Conservation (phyloP, 2,113 vertebrate species). For the Corynorhinus townsendii region DNA sequence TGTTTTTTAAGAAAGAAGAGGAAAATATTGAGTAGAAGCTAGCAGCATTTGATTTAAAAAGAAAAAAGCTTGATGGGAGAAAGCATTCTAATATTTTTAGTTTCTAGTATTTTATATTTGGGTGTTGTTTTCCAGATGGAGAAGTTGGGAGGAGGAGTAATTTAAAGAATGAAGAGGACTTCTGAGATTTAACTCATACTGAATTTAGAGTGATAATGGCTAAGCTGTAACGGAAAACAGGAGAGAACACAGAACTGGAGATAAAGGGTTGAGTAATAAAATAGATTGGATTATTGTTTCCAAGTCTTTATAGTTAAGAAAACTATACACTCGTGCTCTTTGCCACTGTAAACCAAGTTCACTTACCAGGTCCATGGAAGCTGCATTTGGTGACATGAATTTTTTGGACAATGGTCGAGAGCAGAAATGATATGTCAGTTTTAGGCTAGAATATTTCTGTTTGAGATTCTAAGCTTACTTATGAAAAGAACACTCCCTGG, state of each 20-base stretch:
- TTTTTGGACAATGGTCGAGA: neutral
- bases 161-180: neutral
- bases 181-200: neutral
- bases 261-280: neutral
- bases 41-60: neutral
- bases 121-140: neutral
- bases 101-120: neutral
- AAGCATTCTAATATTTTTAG: neutral
- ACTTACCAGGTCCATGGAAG: neutral
- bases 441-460: neutral
- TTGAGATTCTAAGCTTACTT: neutral
- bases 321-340: neutral
- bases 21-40: neutral
- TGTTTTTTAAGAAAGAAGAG: neutral
- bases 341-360: neutral
- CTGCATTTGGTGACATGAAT: neutral
- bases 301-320: neutral
- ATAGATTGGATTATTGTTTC: neutral
- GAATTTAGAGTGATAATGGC: neutral
- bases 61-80: neutral
- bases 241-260: neutral
- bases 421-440: neutral
- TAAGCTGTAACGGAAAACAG: neutral
- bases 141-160: neutral
- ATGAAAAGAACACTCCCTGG: neutral